phyloP scores from a whole-genome alignment of 2,888 invertebrate genomes.

The Hyposoter dolosus region DNA sequence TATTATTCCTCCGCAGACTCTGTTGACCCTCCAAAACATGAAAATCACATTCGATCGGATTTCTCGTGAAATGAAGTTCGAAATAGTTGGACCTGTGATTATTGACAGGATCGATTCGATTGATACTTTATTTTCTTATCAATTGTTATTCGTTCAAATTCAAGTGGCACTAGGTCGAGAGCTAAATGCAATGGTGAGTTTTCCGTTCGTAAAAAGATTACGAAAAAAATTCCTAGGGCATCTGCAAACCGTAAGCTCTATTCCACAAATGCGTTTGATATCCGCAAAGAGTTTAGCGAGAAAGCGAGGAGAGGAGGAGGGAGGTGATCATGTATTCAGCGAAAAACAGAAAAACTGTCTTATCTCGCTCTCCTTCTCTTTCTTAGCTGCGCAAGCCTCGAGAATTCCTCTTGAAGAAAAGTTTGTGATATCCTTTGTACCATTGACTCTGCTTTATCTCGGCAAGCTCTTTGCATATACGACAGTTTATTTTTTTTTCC shows the following conservation, averaged over 20 bases:
- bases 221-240: neutral
- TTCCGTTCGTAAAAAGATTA: neutral
- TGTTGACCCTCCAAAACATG: neutral
- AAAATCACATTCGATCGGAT: neutral
- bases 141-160: neutral
- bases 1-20: neutral
- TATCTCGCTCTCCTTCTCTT: conserved; percentile 1
- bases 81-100: neutral
- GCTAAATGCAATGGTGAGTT: neutral
- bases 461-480: conserved; percentile 41
- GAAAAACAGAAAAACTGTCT: conserved; percentile 16
- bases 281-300: neutral
- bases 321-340: conserved; percentile 18
- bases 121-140: neutral
- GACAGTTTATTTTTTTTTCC: conserved; percentile 15
- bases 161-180: neutral
- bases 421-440: conserved; percentile 51
- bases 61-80: neutral
- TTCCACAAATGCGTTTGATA: neutral
- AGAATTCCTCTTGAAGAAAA: conserved; percentile 21
- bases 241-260: conserved; percentile 11
- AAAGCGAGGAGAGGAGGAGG: neutral
- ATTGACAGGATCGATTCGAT: neutral
- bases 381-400: neutral
- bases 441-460: conserved; percentile 47